Evolutionary conservation across 2,113 vertebrate genomes (phyloP), one percentile per base, ranked within the genome.

Genomic region (Pterocles gutturalis): DNA sequence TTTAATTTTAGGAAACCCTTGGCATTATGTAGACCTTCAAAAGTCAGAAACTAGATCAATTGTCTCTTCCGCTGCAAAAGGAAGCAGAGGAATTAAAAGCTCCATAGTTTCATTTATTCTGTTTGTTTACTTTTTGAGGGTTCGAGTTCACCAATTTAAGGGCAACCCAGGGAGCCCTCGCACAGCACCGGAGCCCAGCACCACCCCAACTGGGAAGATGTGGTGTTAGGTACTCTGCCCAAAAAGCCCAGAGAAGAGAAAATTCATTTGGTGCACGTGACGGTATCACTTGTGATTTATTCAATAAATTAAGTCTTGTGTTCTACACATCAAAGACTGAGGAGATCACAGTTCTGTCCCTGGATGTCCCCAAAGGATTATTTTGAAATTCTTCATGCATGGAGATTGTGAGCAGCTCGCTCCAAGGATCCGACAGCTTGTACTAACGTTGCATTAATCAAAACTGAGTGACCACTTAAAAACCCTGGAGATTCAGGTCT

Each of bases 301-400:
- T 80, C 66, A 46, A 17, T 4, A 55, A 58, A 69, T 80, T 54
- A 72, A 86, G 61, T 58, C 48, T 51, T 13, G 24, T 55, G 70
- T 77, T 83, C 78, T 38, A 7, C 67, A 83, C 91, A 69, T 95
- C 71, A 89, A 94, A 92, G 89, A 36, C 57, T 1, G 3, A n/a
- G 36, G 53, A 90, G 89, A 86, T 94, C 87, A 73, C 87, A 92
- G 83, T 25, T 57, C 93, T 69, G 45, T 38, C 83, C 89, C 83
- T 69, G 83, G 31, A 13, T 31, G 64, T 45, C 83, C 45, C 87
- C 80, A 41, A 7, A 87, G 83, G 80, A 83, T 83, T 89, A 5
- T 53, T 11, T 51, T 64, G 77, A 28, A 95, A 91, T 38, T 73
- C 82, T n/a, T 93, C 24, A 29, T 4, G 81, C 12, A 5, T 33